Evolutionary conservation across 2,888 invertebrate genomes (phyloP).

Genomic region (Caprella mutica): DNA sequence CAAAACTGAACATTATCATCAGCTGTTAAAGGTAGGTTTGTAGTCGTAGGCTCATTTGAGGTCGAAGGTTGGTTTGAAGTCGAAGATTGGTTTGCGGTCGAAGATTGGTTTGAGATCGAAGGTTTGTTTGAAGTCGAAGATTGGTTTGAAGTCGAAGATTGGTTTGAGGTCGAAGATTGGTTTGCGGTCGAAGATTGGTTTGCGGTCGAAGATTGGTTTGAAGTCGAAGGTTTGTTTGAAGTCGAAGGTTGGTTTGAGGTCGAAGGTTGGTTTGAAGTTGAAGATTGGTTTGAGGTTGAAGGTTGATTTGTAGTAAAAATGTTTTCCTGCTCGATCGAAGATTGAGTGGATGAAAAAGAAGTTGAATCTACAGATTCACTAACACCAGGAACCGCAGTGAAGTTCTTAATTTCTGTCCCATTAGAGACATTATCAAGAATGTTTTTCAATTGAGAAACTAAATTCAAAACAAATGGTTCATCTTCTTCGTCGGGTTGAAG

Average conservation of each 20-base stretch:
- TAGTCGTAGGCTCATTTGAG: constrained; percentile 17
- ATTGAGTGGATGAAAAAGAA: not conserved
- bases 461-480: not conserved
- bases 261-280: too few species aligned
- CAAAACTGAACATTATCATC: not conserved
- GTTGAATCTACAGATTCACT: not conserved
- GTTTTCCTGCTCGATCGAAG: not conserved
- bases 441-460: not conserved
- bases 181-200: too few species aligned
- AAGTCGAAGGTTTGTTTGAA: not conserved
- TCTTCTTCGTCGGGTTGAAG: not conserved
- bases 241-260: too few species aligned
- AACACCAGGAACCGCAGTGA: not conserved
- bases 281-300: too few species aligned
- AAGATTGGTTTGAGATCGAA: not conserved
- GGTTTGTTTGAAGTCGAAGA: too few species aligned
- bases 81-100: not conserved
- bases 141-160: too few species aligned
- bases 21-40: constrained; percentile 2
- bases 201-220: constrained; percentile 6
- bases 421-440: not conserved
- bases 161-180: too few species aligned
- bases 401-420: not conserved
- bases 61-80: not conserved
- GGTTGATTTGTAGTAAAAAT: not conserved